These are phyloP conservation scores for Hemichromis elongatus DNA, from an alignment of 2,113 vertebrate species.

Conservation along the genomic window DNA sequence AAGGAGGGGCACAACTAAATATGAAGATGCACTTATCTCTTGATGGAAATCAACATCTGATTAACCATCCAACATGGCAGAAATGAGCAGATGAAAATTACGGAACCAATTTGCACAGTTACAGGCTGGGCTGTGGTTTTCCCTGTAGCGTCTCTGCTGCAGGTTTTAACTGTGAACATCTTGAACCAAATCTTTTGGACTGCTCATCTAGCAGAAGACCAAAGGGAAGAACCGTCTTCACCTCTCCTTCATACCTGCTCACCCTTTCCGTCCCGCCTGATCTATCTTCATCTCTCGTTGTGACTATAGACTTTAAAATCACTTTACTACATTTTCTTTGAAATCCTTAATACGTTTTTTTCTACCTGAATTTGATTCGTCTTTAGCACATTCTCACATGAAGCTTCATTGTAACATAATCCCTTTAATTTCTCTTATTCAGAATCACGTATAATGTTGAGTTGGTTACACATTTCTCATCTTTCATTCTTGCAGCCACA, in stretches of 20 bases:
- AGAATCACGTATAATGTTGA: not conserved
- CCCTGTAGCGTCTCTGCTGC: no score
- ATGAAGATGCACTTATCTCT: not conserved
- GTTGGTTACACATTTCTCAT: not conserved
- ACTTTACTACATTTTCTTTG: not conserved
- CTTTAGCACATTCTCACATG: fast-evolving
- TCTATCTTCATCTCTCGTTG: not conserved
- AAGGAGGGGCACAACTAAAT: not conserved
- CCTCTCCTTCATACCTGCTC: not conserved
- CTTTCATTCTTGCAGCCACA: not conserved
- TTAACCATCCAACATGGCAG: not conserved
- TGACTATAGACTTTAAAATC: not conserved
- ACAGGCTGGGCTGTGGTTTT: not conserved
- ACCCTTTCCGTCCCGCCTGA: not conserved
- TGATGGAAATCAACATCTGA: not conserved
- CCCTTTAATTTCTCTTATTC: not conserved
- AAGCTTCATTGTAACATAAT: not conserved
- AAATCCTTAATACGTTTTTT: fast-evolving
- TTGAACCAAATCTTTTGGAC: not conserved
- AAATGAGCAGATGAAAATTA: not conserved
- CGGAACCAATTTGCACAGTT: not conserved
- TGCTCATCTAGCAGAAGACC: not conserved
- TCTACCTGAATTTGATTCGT: not conserved
- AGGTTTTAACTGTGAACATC: not conserved
- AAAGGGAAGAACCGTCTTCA: not conserved